Conservation (phyloP, 2,113 vertebrate species). For the Gymnorhina tibicen region DNA sequence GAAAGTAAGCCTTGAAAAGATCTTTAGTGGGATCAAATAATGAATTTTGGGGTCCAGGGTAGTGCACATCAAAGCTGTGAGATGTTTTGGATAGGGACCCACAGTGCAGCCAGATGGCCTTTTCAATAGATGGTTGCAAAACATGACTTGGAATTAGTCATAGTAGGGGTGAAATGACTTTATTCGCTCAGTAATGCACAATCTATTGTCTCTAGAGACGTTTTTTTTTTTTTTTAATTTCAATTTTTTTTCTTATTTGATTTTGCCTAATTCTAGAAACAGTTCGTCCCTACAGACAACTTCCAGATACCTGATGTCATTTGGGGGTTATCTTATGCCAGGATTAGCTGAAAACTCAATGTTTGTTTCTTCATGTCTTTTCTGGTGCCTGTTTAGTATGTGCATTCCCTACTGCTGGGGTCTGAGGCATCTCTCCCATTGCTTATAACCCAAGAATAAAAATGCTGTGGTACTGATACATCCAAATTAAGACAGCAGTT, state of each 20-base stretch:
- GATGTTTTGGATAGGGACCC: background rate
- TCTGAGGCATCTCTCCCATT: background rate
- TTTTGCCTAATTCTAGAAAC: background rate
- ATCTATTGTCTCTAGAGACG: background rate
- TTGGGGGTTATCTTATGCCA: background rate
- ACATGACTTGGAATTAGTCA: background rate
- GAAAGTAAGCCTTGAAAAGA: background rate
- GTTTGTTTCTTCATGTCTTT: background rate
- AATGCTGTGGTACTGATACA: background rate
- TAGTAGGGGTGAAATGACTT: background rate
- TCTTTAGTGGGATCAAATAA: background rate
- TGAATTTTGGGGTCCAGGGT: background rate
- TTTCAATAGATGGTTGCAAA: background rate
- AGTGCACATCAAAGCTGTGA: background rate
- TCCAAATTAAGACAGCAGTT: background rate
- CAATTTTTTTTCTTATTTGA: background rate
- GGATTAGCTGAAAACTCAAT: background rate
- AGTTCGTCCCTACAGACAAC: background rate
- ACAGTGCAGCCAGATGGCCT: background rate
- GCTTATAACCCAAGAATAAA: background rate
- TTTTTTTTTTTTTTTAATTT: background rate
- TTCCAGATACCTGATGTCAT: background rate
- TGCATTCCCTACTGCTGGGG: background rate
- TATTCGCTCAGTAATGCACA: background rate
- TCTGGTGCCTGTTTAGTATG: background rate